phyloP scores from a whole-genome alignment of 2,888 invertebrate genomes.

The Mycalesis mineus region DNA sequence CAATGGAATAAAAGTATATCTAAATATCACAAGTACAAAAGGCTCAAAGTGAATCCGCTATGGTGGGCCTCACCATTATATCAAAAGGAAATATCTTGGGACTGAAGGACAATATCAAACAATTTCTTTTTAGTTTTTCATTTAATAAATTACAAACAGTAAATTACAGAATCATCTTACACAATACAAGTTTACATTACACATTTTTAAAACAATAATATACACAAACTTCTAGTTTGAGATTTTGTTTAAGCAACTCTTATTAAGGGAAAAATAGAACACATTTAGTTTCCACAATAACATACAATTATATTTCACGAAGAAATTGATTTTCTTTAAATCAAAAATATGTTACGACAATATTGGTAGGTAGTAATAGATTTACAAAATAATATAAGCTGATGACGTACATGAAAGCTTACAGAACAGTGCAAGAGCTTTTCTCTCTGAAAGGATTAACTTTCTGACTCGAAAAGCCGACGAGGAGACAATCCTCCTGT shows the following conservation, averaged over 20 bases:
- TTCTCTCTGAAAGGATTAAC: slow-evolving; percentile 97
- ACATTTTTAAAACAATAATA: not conserved
- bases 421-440: slow-evolving; percentile 90
- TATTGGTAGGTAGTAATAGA: not conserved
- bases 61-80: too few species aligned
- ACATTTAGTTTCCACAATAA: not conserved
- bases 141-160: slow-evolving; percentile 17
- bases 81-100: too few species aligned
- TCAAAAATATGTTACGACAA: not conserved
- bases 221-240: not conserved
- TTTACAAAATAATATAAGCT: slow-evolving; percentile 16
- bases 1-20: too few species aligned
- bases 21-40: too few species aligned
- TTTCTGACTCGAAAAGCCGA: slow-evolving; percentile 95
- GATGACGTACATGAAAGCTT: slow-evolving; percentile 50
- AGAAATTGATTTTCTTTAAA: not conserved
- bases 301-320: not conserved
- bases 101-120: too few species aligned
- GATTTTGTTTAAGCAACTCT: too few species aligned
- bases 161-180: slow-evolving; percentile 8
- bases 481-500: slow-evolving; percentile 94
- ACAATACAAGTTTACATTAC: not conserved
- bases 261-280: not conserved
- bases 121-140: not conserved
- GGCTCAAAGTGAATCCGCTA: too few species aligned